Evolutionary conservation across 2,888 invertebrate species (phyloP).

Genomic region (Limenitis arthemis): DNA sequence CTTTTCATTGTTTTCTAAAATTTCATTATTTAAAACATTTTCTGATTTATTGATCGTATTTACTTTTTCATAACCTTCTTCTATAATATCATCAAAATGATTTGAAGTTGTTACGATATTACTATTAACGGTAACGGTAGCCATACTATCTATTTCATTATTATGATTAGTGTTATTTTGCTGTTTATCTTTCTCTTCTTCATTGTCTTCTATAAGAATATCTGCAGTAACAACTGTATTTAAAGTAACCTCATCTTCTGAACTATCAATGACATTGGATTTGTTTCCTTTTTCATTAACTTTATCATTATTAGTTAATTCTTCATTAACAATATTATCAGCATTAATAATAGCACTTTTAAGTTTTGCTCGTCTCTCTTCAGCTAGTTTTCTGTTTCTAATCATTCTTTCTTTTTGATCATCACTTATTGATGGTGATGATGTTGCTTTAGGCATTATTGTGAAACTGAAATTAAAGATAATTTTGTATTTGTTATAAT

Average conservation of each 20-base stretch:
- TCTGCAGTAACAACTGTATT: constrained; percentile 30
- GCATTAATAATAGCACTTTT: constrained; percentile 31
- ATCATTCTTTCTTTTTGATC: constrained; percentile 80
- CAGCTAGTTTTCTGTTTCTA: constrained; percentile 76
- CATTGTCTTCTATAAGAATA: constrained; percentile 9
- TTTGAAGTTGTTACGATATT: constrained; percentile 3
- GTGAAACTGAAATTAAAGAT: constrained; percentile 37
- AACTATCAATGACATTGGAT: constrained; percentile 31
- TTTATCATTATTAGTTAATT: background rate
- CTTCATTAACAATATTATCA: constrained; percentile 13
- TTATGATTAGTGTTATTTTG: constrained; percentile 6
- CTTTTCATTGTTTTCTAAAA: background rate
- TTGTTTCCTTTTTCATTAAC: constrained; percentile 14
- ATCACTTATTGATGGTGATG: constrained; percentile 66
- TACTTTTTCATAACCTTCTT: constrained; percentile 4
- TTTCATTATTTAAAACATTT: constrained; percentile 1
- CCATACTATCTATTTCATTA: constrained; percentile 5
- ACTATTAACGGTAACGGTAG: constrained; percentile 4
- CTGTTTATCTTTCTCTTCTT: background rate
- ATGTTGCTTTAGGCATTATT: constrained; percentile 50
- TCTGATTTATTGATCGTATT: constrained; percentile 1
- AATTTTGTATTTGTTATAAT: background rate
- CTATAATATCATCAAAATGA: background rate
- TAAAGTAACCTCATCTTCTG: constrained; percentile 28
- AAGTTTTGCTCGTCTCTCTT: constrained; percentile 73